Evolutionary conservation across 2,113 vertebrate genomes (phyloP).

Genomic region (Toxostoma redivivum): DNA sequence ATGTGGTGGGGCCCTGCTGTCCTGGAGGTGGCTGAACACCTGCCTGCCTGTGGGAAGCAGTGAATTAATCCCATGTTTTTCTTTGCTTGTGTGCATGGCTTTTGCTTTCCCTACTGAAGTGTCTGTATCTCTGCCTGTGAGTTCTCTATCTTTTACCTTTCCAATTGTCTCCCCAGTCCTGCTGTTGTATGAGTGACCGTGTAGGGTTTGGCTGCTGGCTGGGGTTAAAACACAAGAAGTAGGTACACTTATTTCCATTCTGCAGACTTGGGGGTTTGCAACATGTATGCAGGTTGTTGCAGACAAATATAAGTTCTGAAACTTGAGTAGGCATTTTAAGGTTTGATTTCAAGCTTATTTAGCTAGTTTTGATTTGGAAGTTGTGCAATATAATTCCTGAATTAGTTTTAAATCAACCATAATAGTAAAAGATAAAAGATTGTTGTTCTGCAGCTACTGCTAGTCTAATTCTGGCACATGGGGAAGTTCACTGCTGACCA

Average conservation of each 20-base stretch:
- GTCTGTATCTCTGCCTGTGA: neutral
- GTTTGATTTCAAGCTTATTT: neutral
- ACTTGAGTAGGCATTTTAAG: neutral
- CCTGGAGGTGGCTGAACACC: neutral
- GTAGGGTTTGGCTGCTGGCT: neutral
- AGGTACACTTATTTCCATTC: neutral
- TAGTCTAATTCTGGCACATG: neutral
- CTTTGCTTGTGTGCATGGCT: neutral
- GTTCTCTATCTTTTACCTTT: neutral
- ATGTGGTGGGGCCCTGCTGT: neutral
- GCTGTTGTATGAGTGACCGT: neutral
- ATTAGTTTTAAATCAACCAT: neutral
- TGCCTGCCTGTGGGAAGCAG: neutral
- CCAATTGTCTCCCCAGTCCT: rapidly evolving
- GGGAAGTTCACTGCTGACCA: neutral
- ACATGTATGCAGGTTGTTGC: neutral
- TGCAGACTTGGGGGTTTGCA: neutral
- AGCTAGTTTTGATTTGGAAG: neutral
- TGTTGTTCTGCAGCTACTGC: neutral
- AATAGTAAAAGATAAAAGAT: neutral
- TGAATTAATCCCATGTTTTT: neutral
- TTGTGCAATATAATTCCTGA: neutral
- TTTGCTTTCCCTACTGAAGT: neutral
- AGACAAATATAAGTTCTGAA: neutral
- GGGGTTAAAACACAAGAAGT: neutral